Evolutionary conservation across 2,113 vertebrate genomes (phyloP).

Genomic region (Hippopotamus amphibius): DNA sequence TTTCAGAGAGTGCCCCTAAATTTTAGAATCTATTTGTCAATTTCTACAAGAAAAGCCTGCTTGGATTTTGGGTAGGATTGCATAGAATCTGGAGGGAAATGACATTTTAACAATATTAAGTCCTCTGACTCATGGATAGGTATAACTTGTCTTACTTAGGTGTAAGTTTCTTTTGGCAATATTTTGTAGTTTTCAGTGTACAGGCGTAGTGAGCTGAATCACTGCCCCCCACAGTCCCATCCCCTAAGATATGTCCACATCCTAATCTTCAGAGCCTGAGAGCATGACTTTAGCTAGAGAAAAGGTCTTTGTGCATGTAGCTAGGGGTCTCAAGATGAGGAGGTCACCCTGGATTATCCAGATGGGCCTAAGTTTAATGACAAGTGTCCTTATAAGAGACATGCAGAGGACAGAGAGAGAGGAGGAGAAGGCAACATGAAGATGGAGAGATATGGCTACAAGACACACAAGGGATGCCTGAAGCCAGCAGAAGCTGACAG

Average conservation of each 20-base stretch:
- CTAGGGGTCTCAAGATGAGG: background rate
- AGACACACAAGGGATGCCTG: background rate
- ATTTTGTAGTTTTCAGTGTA: background rate
- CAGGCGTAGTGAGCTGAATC: background rate
- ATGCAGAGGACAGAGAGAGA: background rate
- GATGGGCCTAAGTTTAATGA: background rate
- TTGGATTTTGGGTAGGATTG: slow-evolving; percentile 13
- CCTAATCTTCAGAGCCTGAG: background rate
- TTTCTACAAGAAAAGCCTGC: background rate
- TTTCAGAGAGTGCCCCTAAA: background rate
- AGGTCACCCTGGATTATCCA: background rate
- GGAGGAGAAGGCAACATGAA: background rate
- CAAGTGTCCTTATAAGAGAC: background rate
- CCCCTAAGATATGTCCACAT: background rate
- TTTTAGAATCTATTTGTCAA: background rate
- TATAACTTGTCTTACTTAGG: background rate
- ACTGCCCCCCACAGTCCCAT: background rate
- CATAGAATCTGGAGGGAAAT: background rate
- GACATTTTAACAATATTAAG: background rate
- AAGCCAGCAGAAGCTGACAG: background rate
- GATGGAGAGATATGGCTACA: background rate
- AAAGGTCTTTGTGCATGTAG: background rate
- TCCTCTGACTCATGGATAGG: background rate
- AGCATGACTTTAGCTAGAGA: background rate
- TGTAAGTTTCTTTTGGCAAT: background rate